Percentiles rank a stretch among this genome's conserved stretches.
These are phyloP conservation scores for Upupa epops DNA, from an alignment of 2,113 vertebrate genomes.

Conservation along the genomic window DNA sequence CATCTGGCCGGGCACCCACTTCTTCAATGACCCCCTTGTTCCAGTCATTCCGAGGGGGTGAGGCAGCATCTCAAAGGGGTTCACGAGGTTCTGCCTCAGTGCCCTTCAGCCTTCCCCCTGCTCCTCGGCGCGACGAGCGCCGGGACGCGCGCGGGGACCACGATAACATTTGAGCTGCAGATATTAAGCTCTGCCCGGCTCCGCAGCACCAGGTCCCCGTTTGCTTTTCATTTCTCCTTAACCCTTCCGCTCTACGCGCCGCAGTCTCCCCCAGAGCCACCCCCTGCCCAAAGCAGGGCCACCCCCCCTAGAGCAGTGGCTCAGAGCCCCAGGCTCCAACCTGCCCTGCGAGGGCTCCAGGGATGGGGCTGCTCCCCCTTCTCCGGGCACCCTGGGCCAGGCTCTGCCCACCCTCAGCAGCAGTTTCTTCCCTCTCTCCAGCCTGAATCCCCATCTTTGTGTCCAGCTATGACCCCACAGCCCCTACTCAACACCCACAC, in stretches of 20 bases:
- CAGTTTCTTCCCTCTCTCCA: neutral
- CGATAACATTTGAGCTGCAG: neutral
- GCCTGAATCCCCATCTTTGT: neutral
- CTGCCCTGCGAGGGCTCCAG: neutral
- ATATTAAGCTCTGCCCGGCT: neutral
- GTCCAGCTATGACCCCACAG: neutral
- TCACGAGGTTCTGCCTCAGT: neutral
- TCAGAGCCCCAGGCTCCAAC: neutral
- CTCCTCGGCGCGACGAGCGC: too few species aligned
- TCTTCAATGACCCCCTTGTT: conserved; percentile 54
- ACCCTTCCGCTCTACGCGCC: too few species aligned
- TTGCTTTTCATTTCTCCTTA: too few species aligned
- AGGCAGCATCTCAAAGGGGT: neutral
- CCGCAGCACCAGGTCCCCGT: too few species aligned
- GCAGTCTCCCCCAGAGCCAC: neutral
- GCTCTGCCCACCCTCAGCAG: neutral
- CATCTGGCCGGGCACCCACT: conserved; percentile 26
- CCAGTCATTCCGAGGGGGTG: neutral
- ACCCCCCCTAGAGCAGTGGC: neutral
- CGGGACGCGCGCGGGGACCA: neutral
- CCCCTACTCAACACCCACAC: neutral
- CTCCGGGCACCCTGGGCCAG: neutral
- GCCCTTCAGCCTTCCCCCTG: neutral
- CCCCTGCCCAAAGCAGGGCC: neutral
- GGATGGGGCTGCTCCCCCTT: neutral